phyloP scores from a whole-genome alignment of 1,140 invertebrate species.

The Bombus confusus region DNA sequence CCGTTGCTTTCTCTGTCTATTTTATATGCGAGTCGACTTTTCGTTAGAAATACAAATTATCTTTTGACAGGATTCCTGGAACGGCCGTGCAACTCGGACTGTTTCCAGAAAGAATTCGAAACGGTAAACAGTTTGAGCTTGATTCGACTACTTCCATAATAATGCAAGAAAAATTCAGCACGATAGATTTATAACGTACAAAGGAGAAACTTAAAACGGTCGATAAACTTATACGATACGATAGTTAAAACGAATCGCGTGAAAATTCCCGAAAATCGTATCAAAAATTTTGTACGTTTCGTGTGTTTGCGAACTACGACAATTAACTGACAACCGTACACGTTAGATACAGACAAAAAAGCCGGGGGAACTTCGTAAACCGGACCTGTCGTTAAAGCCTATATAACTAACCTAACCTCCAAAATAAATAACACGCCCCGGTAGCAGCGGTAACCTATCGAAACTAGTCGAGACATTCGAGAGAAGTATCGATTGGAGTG shows the following conservation, averaged over 20 bases:
- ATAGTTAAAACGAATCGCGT: too few species aligned
- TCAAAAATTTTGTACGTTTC: neutral
- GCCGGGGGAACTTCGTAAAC: conserved; percentile 10
- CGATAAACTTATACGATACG: too few species aligned
- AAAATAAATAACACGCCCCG: conserved; percentile 57
- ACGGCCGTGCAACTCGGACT: neutral
- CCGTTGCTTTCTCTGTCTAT: neutral
- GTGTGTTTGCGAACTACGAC: neutral
- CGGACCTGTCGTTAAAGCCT: conserved; percentile 14
- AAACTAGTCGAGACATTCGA: conserved; percentile 28
- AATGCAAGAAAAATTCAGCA: neutral
- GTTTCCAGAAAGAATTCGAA: neutral
- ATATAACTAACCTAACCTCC: conserved; percentile 49
- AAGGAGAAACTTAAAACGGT: neutral
- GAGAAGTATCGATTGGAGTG: conserved; percentile 32
- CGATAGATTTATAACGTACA: neutral
- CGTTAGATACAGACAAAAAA: neutral
- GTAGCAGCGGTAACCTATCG: neutral
- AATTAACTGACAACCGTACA: neutral
- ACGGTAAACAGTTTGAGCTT: neutral
- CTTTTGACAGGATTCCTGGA: neutral
- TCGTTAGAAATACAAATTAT: neutral
- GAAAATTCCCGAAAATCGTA: conserved; percentile 1
- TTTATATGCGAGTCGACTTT: conserved; percentile 24
- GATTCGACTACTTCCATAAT: neutral